Evolutionary conservation across 2,888 invertebrate species (phyloP).

Genomic region (Drosophila maculinotata): DNA sequence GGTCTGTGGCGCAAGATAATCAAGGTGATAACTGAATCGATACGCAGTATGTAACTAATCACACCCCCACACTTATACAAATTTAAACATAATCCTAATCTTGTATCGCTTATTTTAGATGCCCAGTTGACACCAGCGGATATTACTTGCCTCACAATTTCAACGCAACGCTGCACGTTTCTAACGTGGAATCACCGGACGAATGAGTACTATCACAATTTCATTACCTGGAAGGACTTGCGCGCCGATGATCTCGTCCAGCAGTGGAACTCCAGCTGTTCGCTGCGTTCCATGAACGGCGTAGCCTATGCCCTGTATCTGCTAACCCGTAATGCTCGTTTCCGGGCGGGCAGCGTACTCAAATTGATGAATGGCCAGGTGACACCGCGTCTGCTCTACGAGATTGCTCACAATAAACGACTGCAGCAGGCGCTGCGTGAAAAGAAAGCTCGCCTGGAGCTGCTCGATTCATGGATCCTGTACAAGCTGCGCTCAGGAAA

Average conservation of each 20-base stretch:
- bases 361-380: conserved; percentile 94
- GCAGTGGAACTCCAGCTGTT: conserved; percentile 91
- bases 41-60: conserved; percentile 87
- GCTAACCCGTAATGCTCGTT: conserved; percentile 92
- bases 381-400: conserved; percentile 92
- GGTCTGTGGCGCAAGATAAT: conserved; percentile 90
- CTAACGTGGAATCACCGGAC: conserved; percentile 92
- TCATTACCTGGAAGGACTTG: conserved; percentile 96
- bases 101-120: conserved; percentile 86
- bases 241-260: conserved; percentile 90
- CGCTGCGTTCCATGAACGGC: conserved; percentile 87
- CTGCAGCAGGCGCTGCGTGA: conserved; percentile 88
- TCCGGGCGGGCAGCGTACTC: conserved; percentile 93
- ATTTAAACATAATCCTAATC: conserved; percentile 9
- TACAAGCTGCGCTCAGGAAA: conserved; percentile 89
- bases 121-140: conserved; percentile 88
- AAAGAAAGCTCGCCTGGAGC: conserved; percentile 92
- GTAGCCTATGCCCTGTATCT: conserved; percentile 88
- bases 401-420: conserved; percentile 89
- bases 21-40: conserved; percentile 89
- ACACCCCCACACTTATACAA: neutral
- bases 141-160: conserved; percentile 92
- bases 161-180: conserved; percentile 92
- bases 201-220: conserved; percentile 91
- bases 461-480: conserved; percentile 96